Evolutionary conservation across 2,113 vertebrate species (phyloP).

Genomic region (Agapornis roseicollis): DNA sequence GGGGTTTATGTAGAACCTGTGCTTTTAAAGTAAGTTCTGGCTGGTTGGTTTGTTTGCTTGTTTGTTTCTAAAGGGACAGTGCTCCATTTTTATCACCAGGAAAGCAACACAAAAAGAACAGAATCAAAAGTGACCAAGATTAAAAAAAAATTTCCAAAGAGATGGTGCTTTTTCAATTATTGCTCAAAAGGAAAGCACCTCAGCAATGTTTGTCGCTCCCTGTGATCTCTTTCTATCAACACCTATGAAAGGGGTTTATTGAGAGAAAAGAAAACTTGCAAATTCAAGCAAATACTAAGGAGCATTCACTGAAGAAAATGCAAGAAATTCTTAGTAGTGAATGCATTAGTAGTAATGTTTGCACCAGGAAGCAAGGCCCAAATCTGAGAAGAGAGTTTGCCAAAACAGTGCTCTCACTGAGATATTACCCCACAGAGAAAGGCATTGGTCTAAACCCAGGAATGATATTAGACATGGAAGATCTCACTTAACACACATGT

Average conservation of each 20-base stretch:
- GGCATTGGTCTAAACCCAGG: not conserved
- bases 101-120: not conserved
- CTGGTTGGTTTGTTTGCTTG: no score
- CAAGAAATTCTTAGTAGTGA: not conserved
- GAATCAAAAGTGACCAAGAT: not conserved
- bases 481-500: not conserved
- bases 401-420: not conserved
- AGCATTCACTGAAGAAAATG: not conserved
- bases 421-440: not conserved
- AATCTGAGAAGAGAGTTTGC: not conserved
- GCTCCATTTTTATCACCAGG: not conserved
- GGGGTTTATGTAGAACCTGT: not conserved
- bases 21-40: not conserved
- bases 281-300: not conserved
- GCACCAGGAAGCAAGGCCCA: not conserved
- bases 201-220: not conserved
- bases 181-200: not conserved
- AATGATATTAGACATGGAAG: not conserved
- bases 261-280: not conserved
- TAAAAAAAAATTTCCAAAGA: not conserved
- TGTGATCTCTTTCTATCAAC: not conserved
- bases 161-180: not conserved
- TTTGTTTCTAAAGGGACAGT: not conserved
- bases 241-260: not conserved
- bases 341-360: not conserved